These are phyloP conservation scores for Cladorhizidae sp. DNA, from an alignment of 37 sponge, comb jelly and placozoan genomes.

Conservation along the genomic window DNA sequence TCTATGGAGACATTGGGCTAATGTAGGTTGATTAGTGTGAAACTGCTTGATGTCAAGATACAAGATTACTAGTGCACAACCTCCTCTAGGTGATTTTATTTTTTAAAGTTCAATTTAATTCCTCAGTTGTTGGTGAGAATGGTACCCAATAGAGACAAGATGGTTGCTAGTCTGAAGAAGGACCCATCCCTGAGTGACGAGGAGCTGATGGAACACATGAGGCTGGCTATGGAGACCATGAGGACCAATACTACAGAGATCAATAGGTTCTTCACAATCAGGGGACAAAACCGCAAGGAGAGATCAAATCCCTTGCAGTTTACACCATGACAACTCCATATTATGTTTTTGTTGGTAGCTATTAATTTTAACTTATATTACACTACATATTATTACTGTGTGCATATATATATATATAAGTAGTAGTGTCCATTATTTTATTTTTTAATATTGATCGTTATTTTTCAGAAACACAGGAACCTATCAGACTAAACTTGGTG, in stretches of 20 bases:
- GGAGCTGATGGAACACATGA: constrained; percentile 46
- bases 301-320: no score
- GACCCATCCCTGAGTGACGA: constrained; percentile 43
- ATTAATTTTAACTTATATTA: background rate
- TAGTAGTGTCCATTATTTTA: no score
- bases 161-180: constrained; percentile 46
- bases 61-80: no score
- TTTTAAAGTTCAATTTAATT: background rate
- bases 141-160: constrained; percentile 55
- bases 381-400: background rate
- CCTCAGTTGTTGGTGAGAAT: constrained; percentile 60
- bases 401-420: no score
- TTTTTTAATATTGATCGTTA: no score
- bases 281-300: constrained; percentile 57
- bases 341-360: background rate
- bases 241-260: constrained; percentile 52
- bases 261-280: constrained; percentile 53
- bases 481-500: no score
- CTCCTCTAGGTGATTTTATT: background rate
- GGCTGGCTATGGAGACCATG: constrained; percentile 10
- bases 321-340: background rate
- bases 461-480: no score
- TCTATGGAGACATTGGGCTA: no score
- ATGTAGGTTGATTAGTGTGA: no score
- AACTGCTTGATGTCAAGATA: no score